A percentile compares a stretch with the other conserved stretches of the same genome.
Evolutionary conservation across 2,888 invertebrate genomes (phyloP).

Genomic region (Hyalella azteca): DNA sequence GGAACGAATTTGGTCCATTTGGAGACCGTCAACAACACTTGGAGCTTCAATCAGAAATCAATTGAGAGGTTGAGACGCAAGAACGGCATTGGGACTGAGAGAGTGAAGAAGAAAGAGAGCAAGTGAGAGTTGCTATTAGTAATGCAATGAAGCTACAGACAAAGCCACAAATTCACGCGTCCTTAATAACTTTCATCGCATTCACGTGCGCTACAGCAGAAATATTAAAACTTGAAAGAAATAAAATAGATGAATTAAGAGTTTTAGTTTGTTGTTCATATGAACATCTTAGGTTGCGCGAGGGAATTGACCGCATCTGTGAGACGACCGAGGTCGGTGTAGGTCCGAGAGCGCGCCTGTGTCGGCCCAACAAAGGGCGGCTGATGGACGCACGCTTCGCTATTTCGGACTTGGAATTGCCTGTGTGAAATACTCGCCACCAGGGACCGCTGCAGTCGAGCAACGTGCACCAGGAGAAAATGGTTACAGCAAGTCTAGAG

Average conservation of each 20-base stretch:
- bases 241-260: no score
- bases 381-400: conserved; percentile 58
- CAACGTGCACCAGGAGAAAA: conserved; percentile 15
- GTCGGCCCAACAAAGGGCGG: conserved; percentile 45
- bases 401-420: conserved; percentile 58
- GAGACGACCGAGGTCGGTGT: no score
- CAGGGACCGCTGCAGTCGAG: conserved; percentile 48
- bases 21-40: conserved; percentile 37
- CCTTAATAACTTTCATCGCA: no score
- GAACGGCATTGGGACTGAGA: not conserved
- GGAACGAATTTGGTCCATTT: conserved; percentile 34
- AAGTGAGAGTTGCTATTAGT: not conserved
- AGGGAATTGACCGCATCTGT: no score
- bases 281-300: no score
- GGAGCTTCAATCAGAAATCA: conserved; percentile 35
- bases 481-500: conserved; percentile 20
- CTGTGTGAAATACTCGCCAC: conserved; percentile 58
- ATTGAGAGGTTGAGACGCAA: conserved; percentile 34
- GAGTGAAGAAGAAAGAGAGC: conserved; percentile 18
- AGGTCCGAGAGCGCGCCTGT: conserved; percentile 24
- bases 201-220: not conserved
- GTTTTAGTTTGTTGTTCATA: no score
- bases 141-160: not conserved
- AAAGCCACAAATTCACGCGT: no score
- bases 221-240: not conserved